Evolutionary conservation across 2,797 vertebrate genomes (phyloP), one percentile per base, ranked within the genome.

Genomic region (Lagorchestes hirsutus): DNA sequence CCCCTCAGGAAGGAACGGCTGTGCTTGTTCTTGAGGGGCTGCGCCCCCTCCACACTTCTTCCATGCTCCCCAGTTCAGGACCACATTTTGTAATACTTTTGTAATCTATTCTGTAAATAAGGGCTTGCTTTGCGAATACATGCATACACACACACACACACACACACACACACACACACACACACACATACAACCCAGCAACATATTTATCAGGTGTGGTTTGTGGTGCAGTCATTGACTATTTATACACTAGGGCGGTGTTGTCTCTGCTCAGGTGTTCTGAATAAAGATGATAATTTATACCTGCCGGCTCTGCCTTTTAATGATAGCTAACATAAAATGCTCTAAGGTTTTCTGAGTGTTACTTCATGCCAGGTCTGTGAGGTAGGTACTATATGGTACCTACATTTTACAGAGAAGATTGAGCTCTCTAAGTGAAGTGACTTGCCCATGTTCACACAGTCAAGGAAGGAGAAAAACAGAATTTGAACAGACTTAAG

Each of bases 91-190:
- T 98, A 98, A 98, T 97, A 97, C 92, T 98, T 97, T 98, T 98
- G 97, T 98, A 99, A 98, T 99, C 98, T 99, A 99, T 98, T 99
- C 67, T 99, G 99, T 99, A 99, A 99, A 99, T 99, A 99, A 99
- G 99, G 99, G 99, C 74, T 98, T 98, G 99, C 99, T 99, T 99
- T 99, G 98, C 98, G 98, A 98, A 98, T 99, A 99, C 97, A 97
- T 54, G 96, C 95, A 97, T 95, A 57, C 92, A 97, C 28, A 2
- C 0, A 52, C 10, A 1, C 96, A 56, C 92, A 97, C 29, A 2
- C 0, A 50, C 12, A 1, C 5, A 40, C 55, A 96, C 94, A 22
- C 56, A 93, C 11, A 29, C 40, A 82, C 31, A 67, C 28, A 62
- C 59, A 62, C 59, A 62, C n/a, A 82, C 74, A 46, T 22, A 82